phyloP scores from a whole-genome alignment of 2,797 vertebrate species.

The Helarctos malayanus region DNA sequence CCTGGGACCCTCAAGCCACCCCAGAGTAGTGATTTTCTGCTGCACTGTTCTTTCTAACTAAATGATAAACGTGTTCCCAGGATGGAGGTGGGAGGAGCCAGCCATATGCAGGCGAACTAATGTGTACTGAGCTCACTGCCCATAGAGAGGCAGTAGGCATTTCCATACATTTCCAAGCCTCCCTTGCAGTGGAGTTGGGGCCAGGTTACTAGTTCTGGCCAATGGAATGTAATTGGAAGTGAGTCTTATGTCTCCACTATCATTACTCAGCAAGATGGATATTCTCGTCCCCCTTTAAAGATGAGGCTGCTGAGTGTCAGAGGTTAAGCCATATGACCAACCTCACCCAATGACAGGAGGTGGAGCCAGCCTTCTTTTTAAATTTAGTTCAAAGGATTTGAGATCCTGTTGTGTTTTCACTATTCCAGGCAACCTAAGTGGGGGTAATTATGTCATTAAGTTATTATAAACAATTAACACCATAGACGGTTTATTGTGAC shows the following conservation, averaged over 20 bases:
- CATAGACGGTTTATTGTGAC: conserved; percentile 54
- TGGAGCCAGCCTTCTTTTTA: neutral
- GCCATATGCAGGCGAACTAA: neutral
- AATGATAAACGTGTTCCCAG: neutral
- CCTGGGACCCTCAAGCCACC: neutral
- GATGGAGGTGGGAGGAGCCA: neutral
- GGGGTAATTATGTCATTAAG: conserved; percentile 67
- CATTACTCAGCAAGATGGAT: neutral
- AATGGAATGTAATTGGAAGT: neutral
- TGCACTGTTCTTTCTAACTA: neutral
- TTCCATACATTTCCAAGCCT: neutral
- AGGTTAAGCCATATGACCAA: neutral
- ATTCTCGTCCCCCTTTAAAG: neutral
- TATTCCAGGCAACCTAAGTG: neutral
- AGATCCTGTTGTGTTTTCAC: neutral
- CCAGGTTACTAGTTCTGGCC: neutral
- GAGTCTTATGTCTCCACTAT: neutral
- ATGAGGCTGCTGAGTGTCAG: neutral
- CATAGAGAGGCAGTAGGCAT: neutral
- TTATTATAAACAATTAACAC: conserved; percentile 78
- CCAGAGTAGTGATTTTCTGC: neutral
- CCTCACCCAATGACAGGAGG: neutral
- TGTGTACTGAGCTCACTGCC: neutral
- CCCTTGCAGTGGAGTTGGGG: neutral
- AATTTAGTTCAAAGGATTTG: neutral